Conservation (phyloP, 2,888 invertebrate species). For the Empis livida region DNA sequence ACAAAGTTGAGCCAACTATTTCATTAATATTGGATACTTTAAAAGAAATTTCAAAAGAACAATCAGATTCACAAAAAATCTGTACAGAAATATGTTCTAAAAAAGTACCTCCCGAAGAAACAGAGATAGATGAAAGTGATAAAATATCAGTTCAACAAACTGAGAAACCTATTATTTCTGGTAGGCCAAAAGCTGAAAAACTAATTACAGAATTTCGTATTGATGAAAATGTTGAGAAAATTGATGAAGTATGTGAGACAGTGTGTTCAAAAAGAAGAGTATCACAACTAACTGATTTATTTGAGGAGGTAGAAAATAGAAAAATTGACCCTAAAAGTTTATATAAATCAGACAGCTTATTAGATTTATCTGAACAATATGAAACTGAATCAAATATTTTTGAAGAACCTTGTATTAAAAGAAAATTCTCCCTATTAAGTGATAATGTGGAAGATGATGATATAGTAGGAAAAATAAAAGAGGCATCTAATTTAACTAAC, state of each 20-base stretch:
- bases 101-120: no score
- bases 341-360: no score
- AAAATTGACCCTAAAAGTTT: not conserved
- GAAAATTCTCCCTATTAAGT: not conserved
- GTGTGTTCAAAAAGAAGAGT: slow-evolving; percentile 11
- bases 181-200: not conserved
- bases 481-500: not conserved
- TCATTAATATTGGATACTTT: no score
- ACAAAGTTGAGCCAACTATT: not conserved
- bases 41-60: no score
- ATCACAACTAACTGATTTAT: slow-evolving; percentile 7
- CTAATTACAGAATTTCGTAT: not conserved
- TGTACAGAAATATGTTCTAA: no score
- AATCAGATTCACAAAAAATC: no score
- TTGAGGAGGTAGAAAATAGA: slow-evolving; percentile 14
- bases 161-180: slow-evolving; percentile 1
- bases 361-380: no score
- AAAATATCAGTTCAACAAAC: not conserved
- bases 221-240: slow-evolving; percentile 9
- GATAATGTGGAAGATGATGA: not conserved
- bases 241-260: slow-evolving; percentile 14
- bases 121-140: no score
- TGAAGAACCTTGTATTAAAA: not conserved
- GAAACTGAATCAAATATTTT: not conserved
- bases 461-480: not conserved